Conservation (phyloP, 2,888 invertebrate genomes). For the Perdita meconis region DNA sequence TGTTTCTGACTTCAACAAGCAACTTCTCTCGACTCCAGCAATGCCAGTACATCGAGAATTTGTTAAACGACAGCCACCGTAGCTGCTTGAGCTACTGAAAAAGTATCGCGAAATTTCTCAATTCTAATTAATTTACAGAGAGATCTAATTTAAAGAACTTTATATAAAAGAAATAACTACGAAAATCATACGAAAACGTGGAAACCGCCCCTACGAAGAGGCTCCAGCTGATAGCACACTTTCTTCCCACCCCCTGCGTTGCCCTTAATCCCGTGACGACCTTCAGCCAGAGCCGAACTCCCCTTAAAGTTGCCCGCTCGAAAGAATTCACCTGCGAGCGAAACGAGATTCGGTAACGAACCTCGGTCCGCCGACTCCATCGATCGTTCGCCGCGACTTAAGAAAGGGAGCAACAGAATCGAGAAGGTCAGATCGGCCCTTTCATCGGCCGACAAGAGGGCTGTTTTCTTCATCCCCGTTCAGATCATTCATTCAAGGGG, state of each 20-base stretch:
- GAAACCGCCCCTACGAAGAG: neutral
- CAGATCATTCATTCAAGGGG: too few species aligned
- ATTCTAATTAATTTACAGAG: too few species aligned
- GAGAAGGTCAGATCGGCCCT: conserved; percentile 15
- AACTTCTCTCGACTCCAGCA: too few species aligned
- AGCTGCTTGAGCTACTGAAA: too few species aligned
- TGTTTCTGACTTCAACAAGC: too few species aligned
- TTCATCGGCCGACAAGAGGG: too few species aligned
- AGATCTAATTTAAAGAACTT: too few species aligned
- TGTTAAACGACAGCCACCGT: too few species aligned
- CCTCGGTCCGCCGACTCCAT: conserved; percentile 24
- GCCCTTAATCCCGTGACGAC: conserved; percentile 39
- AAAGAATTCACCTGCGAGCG: conserved; percentile 34
- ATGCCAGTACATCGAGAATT: too few species aligned
- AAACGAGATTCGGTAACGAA: conserved; percentile 35
- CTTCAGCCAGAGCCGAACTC: conserved; percentile 27
- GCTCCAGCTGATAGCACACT: neutral
- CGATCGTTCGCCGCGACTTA: conserved; percentile 22
- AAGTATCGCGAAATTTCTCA: too few species aligned
- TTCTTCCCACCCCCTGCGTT: neutral
- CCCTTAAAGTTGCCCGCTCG: conserved; percentile 41
- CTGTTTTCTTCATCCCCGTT: too few species aligned
- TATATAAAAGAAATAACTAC: neutral
- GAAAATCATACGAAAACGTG: neutral
- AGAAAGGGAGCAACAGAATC: conserved; percentile 15